phyloP scores from a whole-genome alignment of 2,113 vertebrate species.

The Conger conger region DNA sequence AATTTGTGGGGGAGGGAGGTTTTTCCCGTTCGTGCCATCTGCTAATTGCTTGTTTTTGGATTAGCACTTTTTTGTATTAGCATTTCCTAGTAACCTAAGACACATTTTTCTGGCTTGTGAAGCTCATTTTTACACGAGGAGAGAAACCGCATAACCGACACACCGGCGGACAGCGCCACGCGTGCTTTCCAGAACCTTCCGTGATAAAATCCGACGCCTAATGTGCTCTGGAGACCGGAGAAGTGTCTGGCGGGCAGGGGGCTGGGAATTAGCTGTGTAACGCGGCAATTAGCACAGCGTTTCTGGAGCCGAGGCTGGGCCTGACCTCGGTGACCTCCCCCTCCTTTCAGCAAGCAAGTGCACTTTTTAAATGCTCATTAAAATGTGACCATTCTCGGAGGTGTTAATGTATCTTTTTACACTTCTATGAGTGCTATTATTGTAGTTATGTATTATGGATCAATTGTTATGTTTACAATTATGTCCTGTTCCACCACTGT shows the following conservation, averaged over 20 bases:
- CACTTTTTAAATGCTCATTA: too few species aligned
- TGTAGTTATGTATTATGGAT: too few species aligned
- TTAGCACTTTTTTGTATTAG: slow-evolving; percentile 42
- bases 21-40: slow-evolving; percentile 40
- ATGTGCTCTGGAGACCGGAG: slow-evolving; percentile 63
- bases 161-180: slow-evolving; percentile 43
- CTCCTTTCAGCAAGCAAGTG: too few species aligned
- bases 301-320: slow-evolving; percentile 53
- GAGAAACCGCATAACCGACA: slow-evolving; percentile 50
- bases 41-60: slow-evolving; percentile 39
- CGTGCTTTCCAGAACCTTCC: slow-evolving; percentile 52
- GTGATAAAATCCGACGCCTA: slow-evolving; percentile 66
- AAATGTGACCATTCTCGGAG: too few species aligned
- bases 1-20: slow-evolving; percentile 41
- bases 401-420: too few species aligned
- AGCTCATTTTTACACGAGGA: slow-evolving; percentile 57
- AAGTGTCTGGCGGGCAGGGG: slow-evolving; percentile 42
- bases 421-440: too few species aligned
- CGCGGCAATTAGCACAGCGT: slow-evolving; percentile 69
- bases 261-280: slow-evolving; percentile 69
- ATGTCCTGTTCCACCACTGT: too few species aligned
- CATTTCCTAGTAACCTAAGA: slow-evolving; percentile 53
- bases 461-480: too few species aligned
- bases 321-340: slow-evolving; percentile 36
- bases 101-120: slow-evolving; percentile 47